Percentiles rank a stretch among this genome's conserved stretches.
phyloP scores from a whole-genome alignment of 1,140 invertebrate species.

The Coenobita brevimanus region DNA sequence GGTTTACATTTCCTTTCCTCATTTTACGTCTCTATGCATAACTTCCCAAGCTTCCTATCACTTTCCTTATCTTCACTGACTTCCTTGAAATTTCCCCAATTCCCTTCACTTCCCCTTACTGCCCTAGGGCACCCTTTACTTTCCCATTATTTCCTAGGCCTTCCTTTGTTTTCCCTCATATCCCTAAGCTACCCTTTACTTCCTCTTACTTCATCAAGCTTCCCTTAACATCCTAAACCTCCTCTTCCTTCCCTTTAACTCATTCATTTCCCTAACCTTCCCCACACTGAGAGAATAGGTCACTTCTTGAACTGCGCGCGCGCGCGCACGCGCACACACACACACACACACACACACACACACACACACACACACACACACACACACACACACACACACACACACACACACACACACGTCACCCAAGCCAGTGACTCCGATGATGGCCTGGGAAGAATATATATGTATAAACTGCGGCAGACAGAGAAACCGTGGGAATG shows the following conservation, averaged over 20 bases:
- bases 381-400: slow-evolving; percentile 39
- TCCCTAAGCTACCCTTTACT: neutral
- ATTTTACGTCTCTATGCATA: neutral
- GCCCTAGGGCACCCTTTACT: no score
- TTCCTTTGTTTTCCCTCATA: neutral
- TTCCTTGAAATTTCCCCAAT: neutral
- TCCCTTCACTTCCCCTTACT: neutral
- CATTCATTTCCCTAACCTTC: neutral
- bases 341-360: neutral
- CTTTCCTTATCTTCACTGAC: no score
- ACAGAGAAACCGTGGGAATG: no score
- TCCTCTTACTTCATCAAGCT: no score
- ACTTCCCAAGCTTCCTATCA: no score
- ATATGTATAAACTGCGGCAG: no score
- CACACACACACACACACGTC: slow-evolving; percentile 25
- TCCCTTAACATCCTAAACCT: no score
- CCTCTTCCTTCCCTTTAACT: neutral
- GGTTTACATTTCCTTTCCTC: neutral
- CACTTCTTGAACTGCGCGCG: neutral
- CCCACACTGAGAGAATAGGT: neutral
- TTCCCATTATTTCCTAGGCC: neutral
- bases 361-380: slow-evolving; percentile 25
- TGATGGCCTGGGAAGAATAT: no score
- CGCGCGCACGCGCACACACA: neutral
- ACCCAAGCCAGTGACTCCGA: no score